phyloP scores from a whole-genome alignment of 2,888 invertebrate species.

The Aethes cnicana region DNA sequence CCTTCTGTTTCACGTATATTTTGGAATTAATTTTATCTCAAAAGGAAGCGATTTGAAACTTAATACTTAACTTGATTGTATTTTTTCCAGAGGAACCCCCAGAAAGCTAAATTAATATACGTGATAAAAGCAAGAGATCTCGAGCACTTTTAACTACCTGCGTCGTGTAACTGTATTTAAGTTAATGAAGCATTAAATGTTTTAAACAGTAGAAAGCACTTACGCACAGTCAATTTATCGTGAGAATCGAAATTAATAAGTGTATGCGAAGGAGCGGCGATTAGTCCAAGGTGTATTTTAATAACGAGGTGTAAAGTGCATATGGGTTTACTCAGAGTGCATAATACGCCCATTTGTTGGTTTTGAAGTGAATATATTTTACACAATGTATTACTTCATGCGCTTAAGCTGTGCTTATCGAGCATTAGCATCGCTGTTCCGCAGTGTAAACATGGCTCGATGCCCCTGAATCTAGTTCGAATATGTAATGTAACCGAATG shows the following conservation, averaged over 20 bases:
- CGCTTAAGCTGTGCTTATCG: slow-evolving; percentile 41
- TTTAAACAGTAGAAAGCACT: slow-evolving; percentile 2
- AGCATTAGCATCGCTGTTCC: slow-evolving; percentile 48
- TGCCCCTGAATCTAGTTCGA: slow-evolving; percentile 44
- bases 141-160: too few species aligned
- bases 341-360: slow-evolving; percentile 39
- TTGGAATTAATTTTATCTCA: slow-evolving; percentile 1
- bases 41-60: slow-evolving; percentile 3
- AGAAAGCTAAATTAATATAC: background rate
- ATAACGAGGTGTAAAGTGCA: background rate
- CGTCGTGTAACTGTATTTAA: background rate
- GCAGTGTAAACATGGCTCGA: slow-evolving; percentile 42
- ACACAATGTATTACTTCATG: slow-evolving; percentile 52
- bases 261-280: too few species aligned
- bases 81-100: background rate
- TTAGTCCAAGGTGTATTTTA: background rate
- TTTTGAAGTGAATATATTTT: slow-evolving; percentile 44
- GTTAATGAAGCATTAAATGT: background rate
- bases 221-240: too few species aligned
- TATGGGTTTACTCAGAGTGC: background rate
- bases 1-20: slow-evolving; percentile 5
- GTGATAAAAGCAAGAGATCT: slow-evolving; percentile 14
- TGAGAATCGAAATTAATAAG: background rate
- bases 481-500: too few species aligned
- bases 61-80: slow-evolving; percentile 1